Evolutionary conservation across 2,888 invertebrate genomes (phyloP).

Genomic region (Phymatocera aterrima): DNA sequence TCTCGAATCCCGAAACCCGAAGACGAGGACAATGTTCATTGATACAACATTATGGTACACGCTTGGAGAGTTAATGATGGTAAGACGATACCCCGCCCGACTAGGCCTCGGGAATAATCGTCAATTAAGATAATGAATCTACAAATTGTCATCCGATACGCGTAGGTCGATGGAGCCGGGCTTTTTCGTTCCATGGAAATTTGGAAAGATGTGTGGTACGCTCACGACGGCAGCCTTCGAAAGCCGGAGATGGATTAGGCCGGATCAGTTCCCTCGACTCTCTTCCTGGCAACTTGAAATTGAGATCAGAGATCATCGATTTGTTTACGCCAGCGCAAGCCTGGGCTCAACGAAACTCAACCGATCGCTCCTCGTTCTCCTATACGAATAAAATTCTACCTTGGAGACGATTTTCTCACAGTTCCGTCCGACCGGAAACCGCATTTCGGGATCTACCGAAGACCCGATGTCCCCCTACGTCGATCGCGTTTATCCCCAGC

Average conservation of each 20-base stretch:
- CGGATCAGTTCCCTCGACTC: constrained; percentile 12
- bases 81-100: constrained; percentile 26
- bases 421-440: background rate
- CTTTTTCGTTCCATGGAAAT: constrained; percentile 29
- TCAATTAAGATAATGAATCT: constrained; percentile 46
- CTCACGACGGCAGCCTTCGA: background rate
- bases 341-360: constrained; percentile 11
- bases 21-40: background rate
- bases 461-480: background rate
- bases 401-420: background rate
- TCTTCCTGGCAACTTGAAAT: constrained; percentile 31
- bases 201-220: background rate
- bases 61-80: constrained; percentile 34
- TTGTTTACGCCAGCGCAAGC: constrained; percentile 24
- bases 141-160: constrained; percentile 44
- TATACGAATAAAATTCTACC: constrained; percentile 50
- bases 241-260: background rate
- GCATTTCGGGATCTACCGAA: background rate
- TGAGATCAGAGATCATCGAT: constrained; percentile 39
- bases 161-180: background rate
- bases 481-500: background rate
- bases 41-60: background rate
- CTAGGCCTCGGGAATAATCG: constrained; percentile 38
- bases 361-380: background rate
- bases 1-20: no score